Evolutionary conservation across 2,113 vertebrate species (phyloP), one percentile per base, ranked within the genome.

Genomic region (Merops nubicus): DNA sequence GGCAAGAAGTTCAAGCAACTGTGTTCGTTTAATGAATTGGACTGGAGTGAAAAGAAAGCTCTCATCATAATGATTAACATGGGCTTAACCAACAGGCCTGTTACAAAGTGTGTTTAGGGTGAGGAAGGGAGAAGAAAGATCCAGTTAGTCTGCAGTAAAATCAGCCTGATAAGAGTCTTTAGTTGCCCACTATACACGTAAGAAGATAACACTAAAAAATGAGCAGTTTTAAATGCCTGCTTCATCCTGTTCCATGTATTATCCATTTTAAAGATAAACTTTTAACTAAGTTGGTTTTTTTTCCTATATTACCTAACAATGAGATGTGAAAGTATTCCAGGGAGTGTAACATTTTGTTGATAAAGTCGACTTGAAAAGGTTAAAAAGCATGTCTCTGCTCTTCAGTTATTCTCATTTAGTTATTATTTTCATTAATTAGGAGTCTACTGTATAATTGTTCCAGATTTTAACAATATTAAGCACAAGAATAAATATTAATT

Each of bases 1-100:
- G 40, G 6, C 4, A 69, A 75, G 45, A n/a, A 34, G 8, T 7
- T 69, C 19, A 38, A 23, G 36, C 3, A 64, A 54, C 69, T 0
- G 1, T 0, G 1, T n/a, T 51, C 1, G 1, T 69, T n/a, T 43
- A 18, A 45, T 2, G 4, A 60, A 25, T 50, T 0, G 3, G 11
- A 74, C 12, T 67, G 12, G 20, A 54, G 20, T 57, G 25, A 45
- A 68, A 54, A 21, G 15, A 38, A 48, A 80, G 19, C 5, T 89
- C 20, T 43, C 6, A 8, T 50, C 10, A 25, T 8, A 43, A 43
- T 14, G 19, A 22, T 63, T 54, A 68, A 29, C 3, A 5, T 22
- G 8, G 23, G 11, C 7, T 82, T 79, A 28, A 50, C 17, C 18
- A 68, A 22, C 9, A 69, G 42, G 38, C 14, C 7, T 20, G 11